Evolutionary conservation across 2,797 vertebrate species (phyloP), one percentile per base, ranked within the genome.

Genomic region (Siniperca scherzeri): DNA sequence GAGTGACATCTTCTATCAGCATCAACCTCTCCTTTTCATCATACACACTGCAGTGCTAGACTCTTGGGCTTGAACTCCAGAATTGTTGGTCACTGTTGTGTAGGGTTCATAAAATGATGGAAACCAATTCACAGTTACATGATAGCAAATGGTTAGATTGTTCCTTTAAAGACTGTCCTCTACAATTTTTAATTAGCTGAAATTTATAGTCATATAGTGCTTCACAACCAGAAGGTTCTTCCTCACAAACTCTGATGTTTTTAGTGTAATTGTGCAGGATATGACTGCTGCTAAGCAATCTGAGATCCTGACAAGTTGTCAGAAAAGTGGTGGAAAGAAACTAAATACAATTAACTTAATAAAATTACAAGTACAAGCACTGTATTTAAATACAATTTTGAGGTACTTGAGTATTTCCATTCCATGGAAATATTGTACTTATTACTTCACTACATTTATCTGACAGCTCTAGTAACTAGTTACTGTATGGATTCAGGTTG

Each of bases 241-340:
- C 13, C n/a, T 69, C 48, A 48, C 10, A 62, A 22, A 46, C 30
- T 36, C 0, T 27, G 3, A 16, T 48, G 10, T 57, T 27, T 75
- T 22, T 25, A 53, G 68, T 53, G 1, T 38, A 38, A 56, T 25
- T 70, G 17, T 70, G 50, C 27, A n/a, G 10, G 38, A 44, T 21
- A 52, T 52, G 38, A 55, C 22, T 48, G 38, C 72, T 30, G 40
- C 46, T 38, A 4, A 27, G 55, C 33, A 40, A 62, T 30, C 44
- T 16, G n/a, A 69, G 64, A 30, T 46, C 69, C 30, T 36, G n/a
- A 66, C 36, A 17, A 70, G 36, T 22, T 48, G 65, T 69, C 71
- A 53, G 60, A 56, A 76, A 77, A 56, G 42, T 67, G 7, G 13
- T 57, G 27, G 40, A 38, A 14, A 68, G 40, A 8, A 52, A 46